Conservation (phyloP, 2,797 vertebrate species). For the Enteromius mattozi region DNA sequence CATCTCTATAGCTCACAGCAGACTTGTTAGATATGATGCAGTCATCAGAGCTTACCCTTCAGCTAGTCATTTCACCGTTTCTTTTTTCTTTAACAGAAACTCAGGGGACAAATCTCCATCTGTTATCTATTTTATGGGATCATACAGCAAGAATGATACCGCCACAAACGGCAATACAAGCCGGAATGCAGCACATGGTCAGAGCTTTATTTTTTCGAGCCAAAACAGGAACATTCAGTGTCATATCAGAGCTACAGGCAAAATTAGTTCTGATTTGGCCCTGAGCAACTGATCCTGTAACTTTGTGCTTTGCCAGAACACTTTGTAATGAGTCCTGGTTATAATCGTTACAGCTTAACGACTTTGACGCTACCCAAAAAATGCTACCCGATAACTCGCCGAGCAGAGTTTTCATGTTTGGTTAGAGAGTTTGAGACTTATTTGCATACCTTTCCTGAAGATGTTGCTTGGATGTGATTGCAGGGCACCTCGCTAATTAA, state of each 20-base stretch:
- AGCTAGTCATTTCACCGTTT: slow-evolving; percentile 17
- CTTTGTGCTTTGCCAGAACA: slow-evolving; percentile 16
- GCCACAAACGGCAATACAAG: slow-evolving; percentile 35
- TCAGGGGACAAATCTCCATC: slow-evolving; percentile 36
- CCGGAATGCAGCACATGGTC: neutral
- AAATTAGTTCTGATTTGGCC: neutral
- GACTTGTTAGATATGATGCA: slow-evolving; percentile 49
- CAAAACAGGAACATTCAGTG: neutral
- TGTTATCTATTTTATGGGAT: slow-evolving; percentile 49
- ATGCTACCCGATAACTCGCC: neutral
- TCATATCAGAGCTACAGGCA: neutral
- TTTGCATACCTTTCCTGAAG: slow-evolving; percentile 55
- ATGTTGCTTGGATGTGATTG: slow-evolving; percentile 38
- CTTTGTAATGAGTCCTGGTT: slow-evolving; percentile 7
- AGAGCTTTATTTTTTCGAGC: neutral
- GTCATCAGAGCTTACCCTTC: slow-evolving; percentile 43
- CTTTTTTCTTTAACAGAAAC: slow-evolving; percentile 38
- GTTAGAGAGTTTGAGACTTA: slow-evolving; percentile 29
- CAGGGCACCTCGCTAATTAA: slow-evolving; percentile 58
- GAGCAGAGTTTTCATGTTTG: slow-evolving; percentile 21
- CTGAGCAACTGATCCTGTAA: slow-evolving; percentile 6
- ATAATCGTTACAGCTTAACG: slow-evolving; percentile 16
- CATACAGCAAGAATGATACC: slow-evolving; percentile 20
- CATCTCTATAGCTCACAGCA: slow-evolving; percentile 44
- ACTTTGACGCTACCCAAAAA: slow-evolving; percentile 10